A percentile compares a stretch with the other conserved stretches of the same genome.
Evolutionary conservation across 2,888 invertebrate genomes (phyloP).

Genomic region (Panzeria rudis): DNA sequence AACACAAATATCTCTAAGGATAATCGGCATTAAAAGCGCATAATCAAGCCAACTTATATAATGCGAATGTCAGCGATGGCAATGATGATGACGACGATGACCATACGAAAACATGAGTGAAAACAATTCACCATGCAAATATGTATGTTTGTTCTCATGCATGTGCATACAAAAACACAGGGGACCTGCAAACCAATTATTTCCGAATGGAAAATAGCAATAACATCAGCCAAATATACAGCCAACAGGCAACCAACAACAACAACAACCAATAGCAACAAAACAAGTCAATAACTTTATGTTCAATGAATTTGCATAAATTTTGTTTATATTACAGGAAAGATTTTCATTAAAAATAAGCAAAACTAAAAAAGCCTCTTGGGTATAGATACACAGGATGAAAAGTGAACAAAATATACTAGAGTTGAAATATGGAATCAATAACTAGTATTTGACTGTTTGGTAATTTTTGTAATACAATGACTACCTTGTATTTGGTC

Average conservation of each 20-base stretch:
- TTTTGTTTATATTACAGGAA: slow-evolving; percentile 40
- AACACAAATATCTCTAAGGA: slow-evolving; percentile 25
- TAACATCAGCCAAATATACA: slow-evolving; percentile 36
- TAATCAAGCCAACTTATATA: slow-evolving; percentile 37
- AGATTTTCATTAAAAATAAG: slow-evolving; percentile 38
- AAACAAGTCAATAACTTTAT: slow-evolving; percentile 62
- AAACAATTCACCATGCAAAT: slow-evolving; percentile 18
- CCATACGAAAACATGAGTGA: slow-evolving; percentile 43
- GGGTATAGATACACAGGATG: slow-evolving; percentile 46
- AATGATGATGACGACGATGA: slow-evolving; percentile 14
- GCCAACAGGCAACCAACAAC: slow-evolving; percentile 30
- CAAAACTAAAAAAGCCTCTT: slow-evolving; percentile 17
- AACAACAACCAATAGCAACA: slow-evolving; percentile 28
- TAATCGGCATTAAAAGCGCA: slow-evolving; percentile 48
- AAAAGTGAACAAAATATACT: slow-evolving; percentile 11
- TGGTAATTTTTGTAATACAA: slow-evolving; percentile 27
- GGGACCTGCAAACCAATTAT: slow-evolving; percentile 71
- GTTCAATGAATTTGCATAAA: slow-evolving; percentile 70
- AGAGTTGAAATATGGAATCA: slow-evolving; percentile 60
- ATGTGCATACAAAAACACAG: slow-evolving; percentile 24
- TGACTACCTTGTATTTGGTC: not conserved
- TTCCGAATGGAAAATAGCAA: slow-evolving; percentile 56
- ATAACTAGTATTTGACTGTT: slow-evolving; percentile 56
- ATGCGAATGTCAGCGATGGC: slow-evolving; percentile 22
- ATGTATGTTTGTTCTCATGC: not conserved